Evolutionary conservation across 2,113 vertebrate genomes (phyloP), one percentile per base, ranked within the genome.

Genomic region (Trachemys scripta): DNA sequence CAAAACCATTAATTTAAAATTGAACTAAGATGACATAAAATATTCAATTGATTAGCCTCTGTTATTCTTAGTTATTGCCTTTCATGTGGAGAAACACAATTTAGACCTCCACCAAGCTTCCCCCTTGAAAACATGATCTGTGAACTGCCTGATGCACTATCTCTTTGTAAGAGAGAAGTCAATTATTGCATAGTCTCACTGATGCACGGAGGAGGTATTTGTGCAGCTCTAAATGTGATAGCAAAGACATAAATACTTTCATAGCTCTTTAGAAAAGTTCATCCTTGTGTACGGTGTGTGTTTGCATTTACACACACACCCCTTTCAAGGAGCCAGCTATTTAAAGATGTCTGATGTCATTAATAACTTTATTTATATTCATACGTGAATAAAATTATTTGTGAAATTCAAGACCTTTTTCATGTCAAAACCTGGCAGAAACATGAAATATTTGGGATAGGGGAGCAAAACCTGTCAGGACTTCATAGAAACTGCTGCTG

Each of bases 1-100:
- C 89, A 90, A 95, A 93, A 54, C 29, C 88, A 90, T 95, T 97
- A 42, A 91, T 82, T 29, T 49, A 92, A 82, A 51, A 49, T 69
- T 90, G 96, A 31, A 0, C 95, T 96, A 95, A 91, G 95, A 88
- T 94, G 96, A 93, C 86, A 51, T 49, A 93, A 93, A 93, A 85
- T 20, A 2, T 82, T 42, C n/a, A 89, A 78, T n/a, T 81, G 86
- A 92, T 90, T 87, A 91, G 54, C 53, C 94, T 91, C 86, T 88
- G 90, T 96, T 96, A 85, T 80, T 93, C 65, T 95, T 93, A 95
- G 76, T 80, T 91, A 93, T 62, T 92, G 84, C 80, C 27, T 91
- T 96, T 87, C 81, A 69, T 25, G 80, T 54, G 31, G 49, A 95
- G 94, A 97, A 91, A 79, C 24, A 83, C 92, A 94, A 83, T 86